Percentiles rank a stretch among this genome's conserved stretches.
Evolutionary conservation across 2,113 vertebrate genomes (phyloP).

Genomic region (Melospiza georgiana): DNA sequence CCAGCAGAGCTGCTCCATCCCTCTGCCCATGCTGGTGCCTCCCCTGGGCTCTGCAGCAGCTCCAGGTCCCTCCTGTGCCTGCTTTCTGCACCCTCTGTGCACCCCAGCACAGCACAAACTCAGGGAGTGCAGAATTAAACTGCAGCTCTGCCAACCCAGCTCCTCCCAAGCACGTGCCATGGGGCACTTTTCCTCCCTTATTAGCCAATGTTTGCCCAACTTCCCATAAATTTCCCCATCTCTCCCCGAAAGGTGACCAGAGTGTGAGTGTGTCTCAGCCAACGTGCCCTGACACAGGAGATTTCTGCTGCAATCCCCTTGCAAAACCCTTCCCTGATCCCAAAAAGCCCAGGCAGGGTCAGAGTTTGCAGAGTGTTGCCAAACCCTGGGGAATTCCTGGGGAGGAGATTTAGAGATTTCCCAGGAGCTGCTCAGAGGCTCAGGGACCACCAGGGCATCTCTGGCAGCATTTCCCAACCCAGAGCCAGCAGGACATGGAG

Average conservation of each 20-base stretch:
- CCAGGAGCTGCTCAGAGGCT: not conserved
- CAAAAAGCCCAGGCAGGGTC: not conserved
- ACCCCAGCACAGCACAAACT: not conserved
- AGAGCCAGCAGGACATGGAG: not conserved
- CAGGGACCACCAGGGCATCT: accelerated
- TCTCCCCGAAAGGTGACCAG: accelerated
- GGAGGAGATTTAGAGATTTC: not conserved
- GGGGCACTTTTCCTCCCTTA: not conserved
- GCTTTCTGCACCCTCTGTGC: accelerated
- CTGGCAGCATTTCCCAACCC: not conserved
- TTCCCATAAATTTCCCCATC: not conserved
- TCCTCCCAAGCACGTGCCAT: accelerated
- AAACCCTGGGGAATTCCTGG: accelerated
- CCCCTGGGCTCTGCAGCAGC: not conserved
- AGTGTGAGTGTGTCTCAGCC: accelerated
- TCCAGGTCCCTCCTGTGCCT: not conserved
- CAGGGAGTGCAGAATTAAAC: not conserved
- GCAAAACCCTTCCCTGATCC: not conserved
- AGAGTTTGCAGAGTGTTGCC: not conserved
- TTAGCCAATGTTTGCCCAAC: not conserved
- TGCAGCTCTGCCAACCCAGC: not conserved
- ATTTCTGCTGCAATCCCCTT: not conserved
- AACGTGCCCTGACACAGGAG: accelerated
- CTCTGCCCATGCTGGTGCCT: too few species aligned
- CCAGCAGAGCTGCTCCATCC: not conserved